phyloP scores from a whole-genome alignment of 1,140 invertebrate species.

The Drosophila rhopaloa region DNA sequence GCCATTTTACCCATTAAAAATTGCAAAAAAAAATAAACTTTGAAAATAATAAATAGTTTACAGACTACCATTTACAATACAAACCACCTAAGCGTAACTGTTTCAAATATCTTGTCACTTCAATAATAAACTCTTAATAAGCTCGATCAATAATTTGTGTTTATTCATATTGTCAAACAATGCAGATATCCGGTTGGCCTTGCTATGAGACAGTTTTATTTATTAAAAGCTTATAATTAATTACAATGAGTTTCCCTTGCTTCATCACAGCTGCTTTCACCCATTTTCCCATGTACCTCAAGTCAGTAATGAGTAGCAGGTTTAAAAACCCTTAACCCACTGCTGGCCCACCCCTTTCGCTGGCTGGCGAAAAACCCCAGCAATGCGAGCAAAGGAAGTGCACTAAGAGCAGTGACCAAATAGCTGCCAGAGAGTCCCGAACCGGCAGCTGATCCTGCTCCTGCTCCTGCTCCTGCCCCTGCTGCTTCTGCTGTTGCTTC shows the following conservation, averaged over 20 bases:
- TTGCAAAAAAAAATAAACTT: too few species aligned
- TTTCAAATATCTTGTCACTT: too few species aligned
- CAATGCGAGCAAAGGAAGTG: constrained; percentile 69
- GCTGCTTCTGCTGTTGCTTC: constrained; percentile 28
- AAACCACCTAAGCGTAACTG: too few species aligned
- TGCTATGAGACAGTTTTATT: too few species aligned
- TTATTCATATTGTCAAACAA: too few species aligned
- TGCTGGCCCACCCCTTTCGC: constrained; percentile 13
- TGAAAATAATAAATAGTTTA: too few species aligned
- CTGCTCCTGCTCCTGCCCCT: constrained; percentile 20
- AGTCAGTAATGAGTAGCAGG: constrained; percentile 12
- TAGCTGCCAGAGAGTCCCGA: constrained; percentile 57
- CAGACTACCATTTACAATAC: too few species aligned
- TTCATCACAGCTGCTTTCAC: background rate
- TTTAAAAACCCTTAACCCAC: constrained; percentile 31
- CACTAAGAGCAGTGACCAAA: constrained; percentile 80
- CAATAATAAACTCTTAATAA: too few species aligned
- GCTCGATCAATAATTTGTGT: too few species aligned
- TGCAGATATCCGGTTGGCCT: too few species aligned
- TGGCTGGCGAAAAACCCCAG: constrained; percentile 54
- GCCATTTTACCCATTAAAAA: too few species aligned
- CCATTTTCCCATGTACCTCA: background rate
- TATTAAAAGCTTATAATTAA: too few species aligned
- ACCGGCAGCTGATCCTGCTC: constrained; percentile 18
- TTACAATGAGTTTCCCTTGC: background rate